Evolutionary conservation across 1,140 invertebrate genomes (phyloP).

Genomic region (Araneus ventricosus): DNA sequence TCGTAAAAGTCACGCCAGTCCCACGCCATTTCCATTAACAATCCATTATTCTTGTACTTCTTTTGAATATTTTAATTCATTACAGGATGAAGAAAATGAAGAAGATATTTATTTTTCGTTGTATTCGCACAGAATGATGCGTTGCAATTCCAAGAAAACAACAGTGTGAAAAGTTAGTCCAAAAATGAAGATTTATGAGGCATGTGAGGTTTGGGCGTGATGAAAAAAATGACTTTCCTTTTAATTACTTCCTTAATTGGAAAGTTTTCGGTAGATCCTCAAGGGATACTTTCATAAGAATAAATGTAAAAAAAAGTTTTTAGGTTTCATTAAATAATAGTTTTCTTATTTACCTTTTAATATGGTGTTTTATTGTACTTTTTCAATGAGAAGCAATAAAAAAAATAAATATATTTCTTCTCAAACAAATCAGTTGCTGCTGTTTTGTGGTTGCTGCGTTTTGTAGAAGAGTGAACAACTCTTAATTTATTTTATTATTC

Average conservation of each 20-base stretch:
- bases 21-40: not conserved
- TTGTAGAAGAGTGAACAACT: too few species aligned
- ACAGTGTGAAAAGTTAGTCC: not conserved
- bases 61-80: not conserved
- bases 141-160: not conserved
- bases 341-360: not conserved
- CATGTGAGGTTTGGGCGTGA: not conserved
- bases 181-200: constrained; percentile 6
- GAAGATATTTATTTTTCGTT: not conserved
- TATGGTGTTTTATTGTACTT: not conserved
- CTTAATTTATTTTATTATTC: too few species aligned
- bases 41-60: not conserved
- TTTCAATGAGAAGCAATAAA: not conserved
- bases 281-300: not conserved
- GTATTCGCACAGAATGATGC: not conserved
- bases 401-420: not conserved
- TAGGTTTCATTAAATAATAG: not conserved
- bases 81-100: not conserved
- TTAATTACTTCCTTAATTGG: constrained; percentile 5
- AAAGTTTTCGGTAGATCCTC: not conserved
- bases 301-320: not conserved
- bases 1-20: not conserved
- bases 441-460: not conserved
- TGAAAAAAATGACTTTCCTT: not conserved
- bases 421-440: not conserved